Evolutionary conservation across 2,113 vertebrate genomes (phyloP), one percentile per base, ranked within the genome.

Genomic region (Patagioenas fasciata): DNA sequence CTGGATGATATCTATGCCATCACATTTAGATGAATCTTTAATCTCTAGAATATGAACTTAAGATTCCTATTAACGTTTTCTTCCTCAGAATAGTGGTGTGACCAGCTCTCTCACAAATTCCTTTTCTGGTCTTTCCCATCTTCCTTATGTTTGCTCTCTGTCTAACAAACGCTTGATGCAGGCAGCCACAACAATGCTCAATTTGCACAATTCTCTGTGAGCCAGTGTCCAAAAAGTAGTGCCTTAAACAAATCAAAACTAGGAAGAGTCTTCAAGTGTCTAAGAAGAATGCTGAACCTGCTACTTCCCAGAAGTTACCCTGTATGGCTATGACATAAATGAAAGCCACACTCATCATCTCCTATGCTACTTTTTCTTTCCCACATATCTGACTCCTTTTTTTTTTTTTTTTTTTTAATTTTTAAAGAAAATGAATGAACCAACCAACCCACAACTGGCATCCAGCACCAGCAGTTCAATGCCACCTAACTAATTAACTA

Each of bases 11-110:
- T 70, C 28, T 77, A 19, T 77, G 80, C 34, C 32, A 85, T 56
- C 24, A 71, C 31, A 66, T 86, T 80, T 58, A 86, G 42, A 77
- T 78, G 34, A 94, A 74, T 67, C 36, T 83, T 94, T 71, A 71
- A 78, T 65, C n/a, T 70, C 42, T 83, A 28, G 54, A 85, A 80
- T 48, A 77, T 31, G 50, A 91, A 85, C 25, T 40, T 73, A 65
- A 66, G 54, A 82, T 80, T 88, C 15, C 42, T 70, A 42, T 48
- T 80, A 92, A 74, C 18, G 56, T 78, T 69, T 95, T 90, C 67
- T 70, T 91, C 20, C 13, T 19, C 32, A 40, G 56, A 80, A 50
- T 3, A 73, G 34, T 42, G 11, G 20, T 65, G 38, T 79, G 54
- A 36, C 44, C 38, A 57, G 28, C n/a, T 73, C 12, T 87, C 15